These are phyloP conservation scores for Elgaria multicarinata DNA, from an alignment of 2,113 vertebrate species.

Conservation along the genomic window DNA sequence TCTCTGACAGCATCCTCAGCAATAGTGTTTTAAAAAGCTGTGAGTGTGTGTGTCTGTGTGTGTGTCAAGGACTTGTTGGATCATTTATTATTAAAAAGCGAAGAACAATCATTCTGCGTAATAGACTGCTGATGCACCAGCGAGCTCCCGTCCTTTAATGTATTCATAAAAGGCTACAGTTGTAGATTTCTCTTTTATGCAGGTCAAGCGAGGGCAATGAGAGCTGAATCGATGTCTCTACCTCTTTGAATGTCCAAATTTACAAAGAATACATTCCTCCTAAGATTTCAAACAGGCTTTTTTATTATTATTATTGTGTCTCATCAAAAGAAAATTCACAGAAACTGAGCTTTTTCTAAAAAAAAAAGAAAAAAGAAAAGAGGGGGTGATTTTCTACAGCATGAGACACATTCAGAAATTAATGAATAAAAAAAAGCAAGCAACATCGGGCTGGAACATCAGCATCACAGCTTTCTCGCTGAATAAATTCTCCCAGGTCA, in stretches of 20 bases:
- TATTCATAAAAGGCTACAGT: constrained; percentile 80
- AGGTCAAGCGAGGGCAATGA: constrained; percentile 87
- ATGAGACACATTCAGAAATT: constrained; percentile 84
- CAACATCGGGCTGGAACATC: constrained; percentile 78
- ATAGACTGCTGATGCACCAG: constrained; percentile 34
- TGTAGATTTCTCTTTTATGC: constrained; percentile 80
- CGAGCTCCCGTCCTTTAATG: constrained; percentile 70
- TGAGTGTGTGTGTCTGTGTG: constrained; percentile 42
- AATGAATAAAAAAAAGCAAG: constrained; percentile 82
- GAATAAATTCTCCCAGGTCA: constrained; percentile 89
- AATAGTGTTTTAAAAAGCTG: background rate
- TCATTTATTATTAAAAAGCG: constrained; percentile 52
- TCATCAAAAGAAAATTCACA: constrained; percentile 84
- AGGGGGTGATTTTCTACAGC: constrained; percentile 79
- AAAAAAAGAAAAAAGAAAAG: too few species aligned
- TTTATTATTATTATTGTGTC: constrained; percentile 79
- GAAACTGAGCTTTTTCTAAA: constrained; percentile 76
- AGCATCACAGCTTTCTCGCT: constrained; percentile 78
- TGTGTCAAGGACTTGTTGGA: constrained; percentile 51
- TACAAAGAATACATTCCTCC: constrained; percentile 77
- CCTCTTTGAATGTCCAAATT: constrained; percentile 71
- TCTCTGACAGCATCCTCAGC: background rate
- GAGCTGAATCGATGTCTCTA: constrained; percentile 79
- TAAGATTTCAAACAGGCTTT: constrained; percentile 78
- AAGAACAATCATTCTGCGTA: constrained; percentile 52